Conservation (phyloP, 2,797 vertebrate species). For the Artibeus jamaicensis region DNA sequence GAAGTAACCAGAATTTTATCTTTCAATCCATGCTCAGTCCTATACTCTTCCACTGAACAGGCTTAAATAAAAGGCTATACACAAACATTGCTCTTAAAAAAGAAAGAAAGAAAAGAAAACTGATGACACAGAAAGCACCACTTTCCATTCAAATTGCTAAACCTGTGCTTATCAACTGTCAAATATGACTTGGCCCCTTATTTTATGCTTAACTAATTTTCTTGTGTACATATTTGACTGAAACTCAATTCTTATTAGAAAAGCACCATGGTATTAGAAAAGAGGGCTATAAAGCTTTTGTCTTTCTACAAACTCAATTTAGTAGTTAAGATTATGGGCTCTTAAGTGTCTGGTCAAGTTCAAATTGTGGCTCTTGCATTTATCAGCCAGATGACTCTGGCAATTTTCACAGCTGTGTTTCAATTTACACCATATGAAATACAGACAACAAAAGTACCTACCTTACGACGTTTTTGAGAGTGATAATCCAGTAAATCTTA, state of each 20-base stretch:
- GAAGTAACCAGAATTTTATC: too few species aligned
- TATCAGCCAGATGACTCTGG: background rate
- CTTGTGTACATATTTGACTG: slow-evolving; percentile 2
- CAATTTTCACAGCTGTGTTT: slow-evolving; percentile 2
- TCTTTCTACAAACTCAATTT: background rate
- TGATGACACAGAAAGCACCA: background rate
- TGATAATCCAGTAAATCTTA: slow-evolving; percentile 20
- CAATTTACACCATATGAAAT: slow-evolving; percentile 15
- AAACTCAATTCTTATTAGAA: background rate
- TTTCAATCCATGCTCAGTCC: too few species aligned
- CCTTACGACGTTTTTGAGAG: background rate
- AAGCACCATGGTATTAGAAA: background rate
- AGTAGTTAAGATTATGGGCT: background rate
- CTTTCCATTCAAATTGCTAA: slow-evolving; percentile 7
- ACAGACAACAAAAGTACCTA: background rate
- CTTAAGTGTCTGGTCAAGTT: background rate
- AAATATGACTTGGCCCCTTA: background rate
- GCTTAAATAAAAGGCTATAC: too few species aligned
- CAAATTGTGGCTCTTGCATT: background rate
- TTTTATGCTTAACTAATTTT: slow-evolving; percentile 26
- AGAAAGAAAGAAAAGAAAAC: background rate
- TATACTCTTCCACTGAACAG: too few species aligned
- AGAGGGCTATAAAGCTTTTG: background rate
- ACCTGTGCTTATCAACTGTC: background rate
- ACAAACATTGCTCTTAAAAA: too few species aligned